These are phyloP conservation scores for Hydriomena furcata DNA, from an alignment of 2,888 invertebrate species.

Conservation along the genomic window DNA sequence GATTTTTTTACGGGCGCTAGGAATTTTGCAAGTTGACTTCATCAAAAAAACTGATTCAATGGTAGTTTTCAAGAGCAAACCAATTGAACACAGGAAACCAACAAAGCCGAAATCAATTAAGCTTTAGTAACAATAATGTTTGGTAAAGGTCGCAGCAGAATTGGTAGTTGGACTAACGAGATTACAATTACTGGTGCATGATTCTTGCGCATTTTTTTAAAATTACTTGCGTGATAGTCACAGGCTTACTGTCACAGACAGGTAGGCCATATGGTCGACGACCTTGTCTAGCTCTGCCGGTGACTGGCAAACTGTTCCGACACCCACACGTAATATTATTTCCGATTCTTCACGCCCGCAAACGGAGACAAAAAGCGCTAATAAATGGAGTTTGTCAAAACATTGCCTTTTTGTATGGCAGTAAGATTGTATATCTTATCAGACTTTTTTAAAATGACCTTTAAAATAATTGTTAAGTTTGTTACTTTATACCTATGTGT, in stretches of 20 bases:
- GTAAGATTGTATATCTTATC: slow-evolving; percentile 45
- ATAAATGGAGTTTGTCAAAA: slow-evolving; percentile 32
- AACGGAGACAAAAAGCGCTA: slow-evolving; percentile 28
- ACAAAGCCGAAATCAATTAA: slow-evolving; percentile 29
- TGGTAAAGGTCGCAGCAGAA: slow-evolving; percentile 37
- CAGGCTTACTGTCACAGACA: slow-evolving; percentile 45
- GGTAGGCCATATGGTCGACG: slow-evolving; percentile 72
- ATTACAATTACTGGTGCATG: slow-evolving; percentile 37
- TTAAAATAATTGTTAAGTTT: slow-evolving; percentile 33
- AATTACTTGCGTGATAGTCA: slow-evolving; percentile 42
- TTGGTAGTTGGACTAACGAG: slow-evolving; percentile 39
- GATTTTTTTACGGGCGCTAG: slow-evolving; percentile 46
- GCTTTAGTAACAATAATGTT: slow-evolving; percentile 27
- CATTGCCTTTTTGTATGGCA: slow-evolving; percentile 33
- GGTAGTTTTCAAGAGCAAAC: slow-evolving; percentile 48
- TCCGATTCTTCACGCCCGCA: slow-evolving; percentile 50
- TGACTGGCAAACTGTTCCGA: slow-evolving; percentile 59
- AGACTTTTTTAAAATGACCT: slow-evolving; percentile 43
- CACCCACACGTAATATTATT: slow-evolving; percentile 58
- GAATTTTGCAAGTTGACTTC: slow-evolving; percentile 47
- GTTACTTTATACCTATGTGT: slow-evolving; percentile 27
- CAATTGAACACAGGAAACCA: slow-evolving; percentile 51
- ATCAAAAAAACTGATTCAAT: slow-evolving; percentile 23
- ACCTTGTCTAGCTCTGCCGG: slow-evolving; percentile 59
- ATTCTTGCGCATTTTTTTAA: slow-evolving; percentile 48